Percentiles rank a stretch among this genome's conserved stretches.
Conservation (phyloP, 2,797 vertebrate genomes). For the Xenops minutus region DNA sequence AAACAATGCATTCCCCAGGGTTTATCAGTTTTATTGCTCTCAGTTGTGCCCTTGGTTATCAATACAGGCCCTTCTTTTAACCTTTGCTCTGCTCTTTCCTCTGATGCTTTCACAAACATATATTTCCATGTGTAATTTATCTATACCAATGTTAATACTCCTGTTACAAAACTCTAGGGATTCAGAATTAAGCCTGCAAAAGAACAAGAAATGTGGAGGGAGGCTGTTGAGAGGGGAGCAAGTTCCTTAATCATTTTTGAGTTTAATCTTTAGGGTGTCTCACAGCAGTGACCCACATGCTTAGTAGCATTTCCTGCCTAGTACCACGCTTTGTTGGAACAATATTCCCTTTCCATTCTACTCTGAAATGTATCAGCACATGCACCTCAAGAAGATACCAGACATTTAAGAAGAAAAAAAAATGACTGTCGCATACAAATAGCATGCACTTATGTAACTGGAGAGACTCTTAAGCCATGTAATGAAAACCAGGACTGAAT, state of each 20-base stretch:
- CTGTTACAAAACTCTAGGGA: not conserved
- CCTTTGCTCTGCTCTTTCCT: not conserved
- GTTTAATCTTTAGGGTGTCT: not conserved
- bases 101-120: not conserved
- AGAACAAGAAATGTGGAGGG: not conserved
- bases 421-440: not conserved
- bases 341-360: not conserved
- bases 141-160: not conserved
- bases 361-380: not conserved
- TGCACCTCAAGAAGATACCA: not conserved
- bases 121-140: not conserved
- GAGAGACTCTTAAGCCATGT: not conserved
- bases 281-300: not conserved
- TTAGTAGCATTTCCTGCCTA: not conserved
- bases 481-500: not conserved
- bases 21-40: not conserved
- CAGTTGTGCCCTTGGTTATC: not conserved
- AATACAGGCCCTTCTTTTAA: not conserved
- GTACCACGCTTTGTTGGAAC: not conserved
- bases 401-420: not conserved
- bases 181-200: not conserved
- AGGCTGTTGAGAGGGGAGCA: not conserved
- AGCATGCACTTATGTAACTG: not conserved
- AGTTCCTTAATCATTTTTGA: not conserved
- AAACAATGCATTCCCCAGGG: not conserved